Percentiles rank a stretch among this genome's conserved stretches.
Evolutionary conservation across 1,140 invertebrate genomes (phyloP).

Genomic region (Megalopta genalis): DNA sequence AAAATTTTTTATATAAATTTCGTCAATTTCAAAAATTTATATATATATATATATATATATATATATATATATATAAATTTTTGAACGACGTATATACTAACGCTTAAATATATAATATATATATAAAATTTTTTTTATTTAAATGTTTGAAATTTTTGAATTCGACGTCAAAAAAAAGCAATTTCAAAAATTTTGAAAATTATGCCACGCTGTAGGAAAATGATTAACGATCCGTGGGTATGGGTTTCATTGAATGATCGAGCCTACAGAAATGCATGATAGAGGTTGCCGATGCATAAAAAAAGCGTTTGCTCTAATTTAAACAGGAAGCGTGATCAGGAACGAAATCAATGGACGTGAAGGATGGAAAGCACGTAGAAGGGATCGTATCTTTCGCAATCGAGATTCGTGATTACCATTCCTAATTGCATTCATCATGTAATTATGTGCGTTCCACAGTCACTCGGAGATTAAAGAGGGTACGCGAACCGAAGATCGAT

Average conservation of each 20-base stretch:
- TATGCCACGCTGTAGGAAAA: too few relatives aligned
- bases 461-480: constrained; percentile 38
- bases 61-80: too few relatives aligned
- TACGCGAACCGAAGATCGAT: constrained; percentile 7
- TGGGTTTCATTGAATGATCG: background rate
- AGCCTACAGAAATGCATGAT: background rate
- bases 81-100: too few relatives aligned
- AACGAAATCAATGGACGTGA: background rate
- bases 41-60: too few relatives aligned
- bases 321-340: constrained; percentile 16
- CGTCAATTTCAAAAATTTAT: too few relatives aligned
- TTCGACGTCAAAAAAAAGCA: too few relatives aligned
- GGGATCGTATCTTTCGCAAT: constrained; percentile 27
- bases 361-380: background rate
- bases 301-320: constrained; percentile 31
- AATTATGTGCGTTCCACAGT: constrained; percentile 45
- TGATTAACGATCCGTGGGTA: too few relatives aligned
- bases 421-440: constrained; percentile 51
- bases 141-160: too few relatives aligned
- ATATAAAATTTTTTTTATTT: too few relatives aligned
- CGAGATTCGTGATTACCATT: constrained; percentile 46
- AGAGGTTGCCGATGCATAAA: background rate
- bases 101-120: too few relatives aligned
- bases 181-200: too few relatives aligned
- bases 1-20: too few relatives aligned